Percentiles rank a stretch among this genome's conserved stretches.
These are phyloP conservation scores for Drosophila tanythrix DNA, from an alignment of 2,888 invertebrate species.

Conservation along the genomic window DNA sequence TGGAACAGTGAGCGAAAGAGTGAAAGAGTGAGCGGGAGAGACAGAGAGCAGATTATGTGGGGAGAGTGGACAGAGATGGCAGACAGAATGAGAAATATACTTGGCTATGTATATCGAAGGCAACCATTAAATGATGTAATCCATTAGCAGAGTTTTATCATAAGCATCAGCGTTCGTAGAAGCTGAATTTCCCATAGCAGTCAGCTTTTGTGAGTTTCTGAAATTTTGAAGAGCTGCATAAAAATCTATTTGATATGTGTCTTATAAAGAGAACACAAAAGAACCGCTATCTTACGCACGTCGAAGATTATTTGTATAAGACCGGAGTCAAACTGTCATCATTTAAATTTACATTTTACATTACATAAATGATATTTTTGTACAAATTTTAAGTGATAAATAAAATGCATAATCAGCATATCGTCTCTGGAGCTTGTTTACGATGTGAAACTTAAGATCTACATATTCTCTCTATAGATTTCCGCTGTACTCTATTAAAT, in stretches of 20 bases:
- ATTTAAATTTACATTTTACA: neutral
- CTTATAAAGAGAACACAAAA: neutral
- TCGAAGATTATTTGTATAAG: neutral
- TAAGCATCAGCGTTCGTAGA: neutral
- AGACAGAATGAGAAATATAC: conserved; percentile 18
- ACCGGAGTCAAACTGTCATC: neutral
- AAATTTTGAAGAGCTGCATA: neutral
- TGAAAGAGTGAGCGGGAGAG: neutral
- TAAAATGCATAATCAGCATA: neutral
- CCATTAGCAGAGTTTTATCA: neutral
- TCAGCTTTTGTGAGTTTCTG: neutral
- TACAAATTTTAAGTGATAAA: neutral
- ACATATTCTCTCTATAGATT: neutral
- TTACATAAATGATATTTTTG: neutral
- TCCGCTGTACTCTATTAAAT: neutral
- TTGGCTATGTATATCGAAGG: conserved; percentile 11
- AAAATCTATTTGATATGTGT: neutral
- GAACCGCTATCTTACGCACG: neutral
- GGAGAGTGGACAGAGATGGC: conserved; percentile 1
- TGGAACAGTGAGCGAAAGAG: conserved; percentile 3
- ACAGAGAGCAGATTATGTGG: neutral
- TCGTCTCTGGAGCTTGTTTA: neutral
- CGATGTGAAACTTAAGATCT: neutral
- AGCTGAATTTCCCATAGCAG: neutral
- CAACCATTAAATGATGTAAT: conserved; percentile 21